phyloP scores from a whole-genome alignment of 2,113 vertebrate species.

The Pollachius pollachius region DNA sequence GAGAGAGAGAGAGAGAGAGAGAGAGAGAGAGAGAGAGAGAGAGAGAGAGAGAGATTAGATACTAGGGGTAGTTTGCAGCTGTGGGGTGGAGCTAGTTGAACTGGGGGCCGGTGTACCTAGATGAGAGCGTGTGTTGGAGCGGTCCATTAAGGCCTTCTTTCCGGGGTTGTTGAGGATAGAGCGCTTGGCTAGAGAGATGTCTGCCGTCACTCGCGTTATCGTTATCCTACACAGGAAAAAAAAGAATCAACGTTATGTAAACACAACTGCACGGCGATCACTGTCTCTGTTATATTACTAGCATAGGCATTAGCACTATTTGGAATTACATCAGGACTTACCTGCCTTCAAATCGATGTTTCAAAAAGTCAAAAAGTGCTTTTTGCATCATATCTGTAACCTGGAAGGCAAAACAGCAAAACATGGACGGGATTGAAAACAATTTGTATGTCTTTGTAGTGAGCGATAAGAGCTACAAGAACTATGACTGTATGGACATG shows the following conservation, averaged over 20 bases:
- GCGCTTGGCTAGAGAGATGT: slow-evolving; percentile 97
- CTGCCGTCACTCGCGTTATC: slow-evolving; percentile 95
- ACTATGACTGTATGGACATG: no score
- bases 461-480: no score
- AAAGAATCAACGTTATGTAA: background rate
- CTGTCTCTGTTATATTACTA: no score
- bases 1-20: no score
- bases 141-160: slow-evolving; percentile 96
- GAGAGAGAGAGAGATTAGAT: no score
- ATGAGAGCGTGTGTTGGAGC: slow-evolving; percentile 92
- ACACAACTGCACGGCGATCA: no score
- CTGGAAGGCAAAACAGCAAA: slow-evolving; percentile 67
- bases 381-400: slow-evolving; percentile 99
- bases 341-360: slow-evolving; percentile 99
- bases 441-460: background rate
- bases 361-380: slow-evolving; percentile 98
- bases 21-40: no score
- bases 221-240: slow-evolving; percentile 81
- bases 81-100: background rate
- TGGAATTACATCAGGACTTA: slow-evolving; percentile 73
- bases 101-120: slow-evolving; percentile 77
- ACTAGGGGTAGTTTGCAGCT: no score
- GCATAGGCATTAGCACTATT: background rate
- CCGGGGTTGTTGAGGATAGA: slow-evolving; percentile 97
- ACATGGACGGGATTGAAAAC: no score